Evolutionary conservation across 2,113 vertebrate species (phyloP).

Genomic region (Laticauda colubrina): DNA sequence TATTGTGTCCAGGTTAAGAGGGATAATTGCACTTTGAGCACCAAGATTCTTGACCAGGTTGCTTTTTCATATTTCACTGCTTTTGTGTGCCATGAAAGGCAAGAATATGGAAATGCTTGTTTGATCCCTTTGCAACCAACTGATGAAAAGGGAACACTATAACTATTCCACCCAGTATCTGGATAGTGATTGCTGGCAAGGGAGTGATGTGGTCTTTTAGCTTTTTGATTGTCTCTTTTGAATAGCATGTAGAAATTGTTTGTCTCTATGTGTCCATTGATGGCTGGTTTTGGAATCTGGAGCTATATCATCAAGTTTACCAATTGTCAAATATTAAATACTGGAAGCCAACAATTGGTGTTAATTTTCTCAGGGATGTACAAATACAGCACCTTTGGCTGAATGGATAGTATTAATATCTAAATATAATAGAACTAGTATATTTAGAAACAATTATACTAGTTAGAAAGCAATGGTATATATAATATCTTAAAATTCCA

Average conservation of each 20-base stretch:
- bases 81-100: neutral
- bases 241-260: neutral
- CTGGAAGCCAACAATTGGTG: neutral
- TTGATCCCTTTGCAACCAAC: neutral
- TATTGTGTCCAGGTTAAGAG: neutral
- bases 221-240: neutral
- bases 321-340: neutral
- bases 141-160: neutral
- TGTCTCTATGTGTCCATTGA: neutral
- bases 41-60: neutral
- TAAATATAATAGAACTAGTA: neutral
- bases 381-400: neutral
- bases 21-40: neutral
- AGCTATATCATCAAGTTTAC: neutral
- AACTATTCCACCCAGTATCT: neutral
- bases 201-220: neutral
- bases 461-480: neutral
- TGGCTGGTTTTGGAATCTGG: neutral
- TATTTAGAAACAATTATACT: neutral
- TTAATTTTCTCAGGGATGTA: neutral
- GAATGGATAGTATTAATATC: neutral
- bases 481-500: neutral
- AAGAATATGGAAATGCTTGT: neutral
- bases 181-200: neutral
- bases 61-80: neutral